These are phyloP conservation scores for Australoheros facetus DNA, from an alignment of 2,797 vertebrate genomes.

Conservation along the genomic window DNA sequence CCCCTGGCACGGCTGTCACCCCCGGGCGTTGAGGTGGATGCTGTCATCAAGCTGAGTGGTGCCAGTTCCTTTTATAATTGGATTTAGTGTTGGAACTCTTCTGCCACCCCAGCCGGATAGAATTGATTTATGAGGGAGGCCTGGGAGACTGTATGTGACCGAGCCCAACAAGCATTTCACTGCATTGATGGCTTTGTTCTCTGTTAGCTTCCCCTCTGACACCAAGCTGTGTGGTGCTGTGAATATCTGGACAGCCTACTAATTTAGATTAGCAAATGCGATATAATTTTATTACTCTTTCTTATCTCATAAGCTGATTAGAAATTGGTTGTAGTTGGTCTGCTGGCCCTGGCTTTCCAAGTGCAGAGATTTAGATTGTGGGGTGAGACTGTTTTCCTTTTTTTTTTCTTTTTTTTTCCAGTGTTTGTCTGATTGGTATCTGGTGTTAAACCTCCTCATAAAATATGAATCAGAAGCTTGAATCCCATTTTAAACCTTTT, in stretches of 20 bases:
- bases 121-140: slow-evolving; percentile 69
- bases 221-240: slow-evolving; percentile 6
- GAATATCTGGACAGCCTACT: slow-evolving; percentile 26
- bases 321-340: slow-evolving; percentile 10
- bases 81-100: slow-evolving; percentile 73
- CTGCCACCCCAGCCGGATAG: slow-evolving; percentile 42
- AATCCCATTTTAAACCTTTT: neutral
- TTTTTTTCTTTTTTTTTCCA: too few relatives aligned
- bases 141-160: slow-evolving; percentile 51
- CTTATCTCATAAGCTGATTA: slow-evolving; percentile 37
- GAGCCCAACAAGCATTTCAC: slow-evolving; percentile 16
- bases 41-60: slow-evolving; percentile 72
- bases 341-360: neutral
- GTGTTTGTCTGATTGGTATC: neutral
- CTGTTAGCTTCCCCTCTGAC: slow-evolving; percentile 23
- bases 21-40: slow-evolving; percentile 52
- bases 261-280: slow-evolving; percentile 32
- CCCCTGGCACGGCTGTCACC: slow-evolving; percentile 38
- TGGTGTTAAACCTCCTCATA: neutral
- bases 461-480: neutral
- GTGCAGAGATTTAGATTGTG: neutral
- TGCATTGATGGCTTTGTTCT: slow-evolving; percentile 42
- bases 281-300: slow-evolving; percentile 32
- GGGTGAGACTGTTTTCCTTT: neutral
- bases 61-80: slow-evolving; percentile 73